Base-by-base conservation (phyloP, 2,113 vertebrate species). In the Gymnarchus niloticus region DNA sequence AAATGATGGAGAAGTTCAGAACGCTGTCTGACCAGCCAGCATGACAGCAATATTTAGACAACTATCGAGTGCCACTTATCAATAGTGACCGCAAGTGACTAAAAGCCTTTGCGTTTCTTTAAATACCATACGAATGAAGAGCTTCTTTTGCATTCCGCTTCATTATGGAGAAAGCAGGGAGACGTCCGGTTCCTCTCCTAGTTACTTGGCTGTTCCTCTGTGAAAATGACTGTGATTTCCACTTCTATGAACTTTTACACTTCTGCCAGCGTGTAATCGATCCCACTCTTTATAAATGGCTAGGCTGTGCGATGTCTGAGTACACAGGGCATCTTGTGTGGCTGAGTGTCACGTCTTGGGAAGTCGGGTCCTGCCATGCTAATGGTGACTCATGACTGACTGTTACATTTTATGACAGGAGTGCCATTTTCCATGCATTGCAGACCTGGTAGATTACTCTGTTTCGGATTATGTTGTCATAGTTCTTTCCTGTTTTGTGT, bases 41-140 rank as follows among this genome's bases (percentile, higher is more conserved):
- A 89, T 91, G 92, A 91, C 92, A 90, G 89, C 85, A 90, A 90
- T 89, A 87, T 87, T 90, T 86, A 90, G 87, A 90, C 89, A 90
- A 90, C 89, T 91, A 91, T 92, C 92, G 91, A 89, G 89, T 81
- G 54, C 28, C 0, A 87, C 88, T 88, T 91, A 91, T 92, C 90
- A 89, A 88, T 88, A 86, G 88, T 87, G 90, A 87, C 86, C 41
- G 28, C 85, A 90, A 89, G 89, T 92, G 87, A 90, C 73, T n/a
- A 25, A 21, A 65, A 65, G 49, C 41, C 85, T 86, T 52, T 84
- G 52, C 81, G 88, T 81, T 85, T 86, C 91, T 90, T 83, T 6
- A 85, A 56, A 87, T 90, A 83, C 83, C 85, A 91, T 88, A 86
- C 56, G 88, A 86, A 86, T 85, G 88, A 90, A 87, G 21, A 61